Base-by-base conservation (phyloP, 2,797 vertebrate species). In the Antennarius maculatus region DNA sequence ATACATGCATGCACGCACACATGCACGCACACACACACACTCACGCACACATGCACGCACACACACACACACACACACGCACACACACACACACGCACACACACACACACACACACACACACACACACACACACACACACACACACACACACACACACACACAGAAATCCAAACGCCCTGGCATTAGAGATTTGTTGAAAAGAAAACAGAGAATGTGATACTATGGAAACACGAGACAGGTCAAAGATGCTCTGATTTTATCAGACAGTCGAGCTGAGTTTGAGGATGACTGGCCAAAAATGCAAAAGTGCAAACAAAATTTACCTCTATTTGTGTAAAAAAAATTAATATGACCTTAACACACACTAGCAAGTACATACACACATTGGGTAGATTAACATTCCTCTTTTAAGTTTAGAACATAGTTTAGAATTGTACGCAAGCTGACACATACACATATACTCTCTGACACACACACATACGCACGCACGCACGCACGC, bases 201-300 rank as follows among this genome's bases (percentile, higher is more conserved):
- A 63, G 66, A 83, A 87, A 87, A 88, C 85, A 89, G 78, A 83
- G 80, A 88, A 87, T 76, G 87, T 76, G 85, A 92, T 87, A 88
- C 82, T 69, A 78, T 79, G 76, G 85, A 87, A 80, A 85, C 86
- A 83, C 81, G 85, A 86, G 86, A 84, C 85, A 84, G 82, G 82
- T 76, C 47, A 82, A 88, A 88, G 85, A 90, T 86, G 77, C 81
- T 84, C 87, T 74, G 89, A 90, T 91, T 84, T 90, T 88, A 91
- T 91, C 89, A 86, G 74, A 46, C 73, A 63, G 71, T 76, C 53
- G 74, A 86, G 86, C 76, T 31, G 51, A 53, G 81, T 74, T 81
- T 86, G 80, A 50, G 50, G n/a, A 17, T 49, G 67, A 56, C 66
- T 54, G 69, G 50, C 55, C 10, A 61, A 39, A 55, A 45, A 74